Base-by-base conservation (phyloP, 2,797 vertebrate genomes). In the Cottoperca gobio region DNA sequence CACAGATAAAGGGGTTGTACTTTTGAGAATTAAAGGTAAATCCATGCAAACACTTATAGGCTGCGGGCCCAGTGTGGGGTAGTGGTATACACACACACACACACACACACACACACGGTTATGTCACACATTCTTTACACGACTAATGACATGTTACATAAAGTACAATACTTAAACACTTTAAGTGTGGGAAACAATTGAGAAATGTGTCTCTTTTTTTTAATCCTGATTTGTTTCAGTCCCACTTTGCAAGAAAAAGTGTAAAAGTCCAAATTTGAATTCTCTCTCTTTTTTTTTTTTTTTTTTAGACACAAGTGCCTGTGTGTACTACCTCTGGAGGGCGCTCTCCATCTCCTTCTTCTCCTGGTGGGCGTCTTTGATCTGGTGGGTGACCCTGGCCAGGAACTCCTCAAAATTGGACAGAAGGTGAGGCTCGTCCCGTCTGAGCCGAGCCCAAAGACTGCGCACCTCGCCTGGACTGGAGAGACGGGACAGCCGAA, bases 351-450 rank as follows among this genome's bases (percentile, higher is more conserved):
- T 95, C 57, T 97, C 94, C 0, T 89, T 95, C 88, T 94, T 98
- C 76, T 99, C 97, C 77, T 97, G 92, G 7, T 96, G 95, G 46
- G 96, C 97, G 60, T 96, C 95, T 66, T 96, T 97, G 57, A 99
- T 96, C 89, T 96, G 97, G 21, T 91, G 92, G 43, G 96, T 96
- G 79, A 98, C 94, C 61, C 95, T 93, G 58, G 94, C 79, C 79
- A 99, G 89, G 77, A 99, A 95, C 59, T 97, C 96, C 89, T 99
- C 97, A 46, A 99, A 99, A 89, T 83, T 95, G 68, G 95, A 94
- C 79, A 98, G 91, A 19, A 99, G 94, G 70, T 96, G 93, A 75
- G 98, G 96, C 67, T 98, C 95, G 0, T 96, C 96, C 76, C 95
- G 96, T 65, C 92, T 92, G 52, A 99, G 93, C 78, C 95, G 94